Percentiles rank a stretch among this genome's conserved stretches.
These are phyloP conservation scores for Cuniculus paca DNA, from an alignment of 2,797 vertebrate genomes.

Conservation along the genomic window DNA sequence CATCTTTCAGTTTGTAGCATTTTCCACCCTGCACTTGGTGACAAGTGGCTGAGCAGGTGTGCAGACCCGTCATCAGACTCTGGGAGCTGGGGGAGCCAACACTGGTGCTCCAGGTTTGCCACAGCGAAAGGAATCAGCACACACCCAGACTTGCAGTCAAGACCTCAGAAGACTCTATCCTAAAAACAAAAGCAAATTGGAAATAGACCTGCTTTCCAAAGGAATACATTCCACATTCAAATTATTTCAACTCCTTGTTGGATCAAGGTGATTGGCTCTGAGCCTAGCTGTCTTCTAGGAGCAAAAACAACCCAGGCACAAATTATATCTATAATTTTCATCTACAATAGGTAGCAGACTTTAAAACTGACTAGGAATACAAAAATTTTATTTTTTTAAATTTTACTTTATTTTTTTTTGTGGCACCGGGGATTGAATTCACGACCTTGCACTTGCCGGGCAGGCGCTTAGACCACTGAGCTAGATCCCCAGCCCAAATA, in stretches of 20 bases:
- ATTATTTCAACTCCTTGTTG: background rate
- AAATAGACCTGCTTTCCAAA: background rate
- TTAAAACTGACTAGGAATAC: background rate
- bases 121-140: background rate
- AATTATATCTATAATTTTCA: background rate
- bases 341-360: background rate
- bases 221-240: background rate
- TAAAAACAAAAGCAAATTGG: background rate
- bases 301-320: conserved; percentile 7
- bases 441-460: too few relatives aligned
- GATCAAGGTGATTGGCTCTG: background rate
- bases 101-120: background rate
- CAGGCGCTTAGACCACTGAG: too few relatives aligned
- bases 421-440: too few relatives aligned
- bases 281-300: background rate
- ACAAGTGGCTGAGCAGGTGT: background rate
- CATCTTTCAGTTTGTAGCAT: background rate
- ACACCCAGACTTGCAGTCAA: background rate
- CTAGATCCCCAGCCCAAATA: too few relatives aligned
- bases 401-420: too few relatives aligned
- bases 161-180: background rate
- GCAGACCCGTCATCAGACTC: background rate
- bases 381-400: background rate
- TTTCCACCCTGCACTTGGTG: background rate
- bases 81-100: background rate